phyloP scores from a whole-genome alignment of 2,888 invertebrate species.

The Stenolophus ochropezus region DNA sequence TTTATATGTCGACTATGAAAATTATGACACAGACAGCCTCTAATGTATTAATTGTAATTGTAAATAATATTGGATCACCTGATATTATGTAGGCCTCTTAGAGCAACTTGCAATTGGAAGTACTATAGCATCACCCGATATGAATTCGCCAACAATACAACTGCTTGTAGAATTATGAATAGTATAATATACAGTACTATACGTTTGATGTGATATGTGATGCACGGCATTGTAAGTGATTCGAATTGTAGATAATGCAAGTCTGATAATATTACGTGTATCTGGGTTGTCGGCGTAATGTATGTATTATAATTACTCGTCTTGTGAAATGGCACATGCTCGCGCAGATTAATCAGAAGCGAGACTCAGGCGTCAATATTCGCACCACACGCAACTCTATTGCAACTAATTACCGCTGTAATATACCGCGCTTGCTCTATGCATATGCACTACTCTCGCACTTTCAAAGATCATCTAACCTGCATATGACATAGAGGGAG shows the following conservation, averaged over 20 bases:
- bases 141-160: no score
- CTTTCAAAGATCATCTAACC: neutral
- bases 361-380: slow-evolving; percentile 1
- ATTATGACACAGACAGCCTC: no score
- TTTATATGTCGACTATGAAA: no score
- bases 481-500: no score
- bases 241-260: slow-evolving; percentile 12
- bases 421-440: neutral
- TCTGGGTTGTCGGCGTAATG: neutral
- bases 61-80: no score
- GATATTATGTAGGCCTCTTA: no score
- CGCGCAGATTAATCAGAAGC: slow-evolving; percentile 3
- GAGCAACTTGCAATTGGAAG: no score
- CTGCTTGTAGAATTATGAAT: no score
- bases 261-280: slow-evolving; percentile 12
- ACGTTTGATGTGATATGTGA: no score
- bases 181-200: no score
- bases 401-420: neutral
- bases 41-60: no score
- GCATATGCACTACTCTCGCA: neutral
- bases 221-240: slow-evolving; percentile 11
- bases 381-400: slow-evolving; percentile 12
- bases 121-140: no score
- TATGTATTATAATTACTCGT: slow-evolving; percentile 18
- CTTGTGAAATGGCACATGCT: slow-evolving; percentile 36